phyloP scores from a whole-genome alignment of 1,140 invertebrate species.

The Asobara japonica region DNA sequence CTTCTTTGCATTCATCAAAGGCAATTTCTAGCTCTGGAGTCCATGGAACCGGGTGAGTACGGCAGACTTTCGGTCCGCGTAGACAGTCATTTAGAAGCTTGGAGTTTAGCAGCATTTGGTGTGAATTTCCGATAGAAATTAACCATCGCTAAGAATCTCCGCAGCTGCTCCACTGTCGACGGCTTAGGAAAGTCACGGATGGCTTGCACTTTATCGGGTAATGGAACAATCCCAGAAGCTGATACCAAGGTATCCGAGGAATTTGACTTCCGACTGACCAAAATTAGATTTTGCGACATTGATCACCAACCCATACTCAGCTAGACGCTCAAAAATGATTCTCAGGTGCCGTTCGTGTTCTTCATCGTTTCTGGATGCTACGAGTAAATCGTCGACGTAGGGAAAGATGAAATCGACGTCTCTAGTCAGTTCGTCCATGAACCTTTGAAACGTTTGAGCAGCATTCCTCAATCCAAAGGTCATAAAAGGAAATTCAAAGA shows the following conservation, averaged over 20 bases:
- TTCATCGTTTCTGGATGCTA: conserved; percentile 26
- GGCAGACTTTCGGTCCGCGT: neutral
- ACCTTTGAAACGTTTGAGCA: conserved; percentile 54
- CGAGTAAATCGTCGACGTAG: conserved; percentile 39
- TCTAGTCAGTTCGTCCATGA: conserved; percentile 54
- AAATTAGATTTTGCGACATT: conserved; percentile 42
- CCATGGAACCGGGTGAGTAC: neutral
- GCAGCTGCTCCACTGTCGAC: neutral
- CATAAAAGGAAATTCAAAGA: conserved; percentile 48
- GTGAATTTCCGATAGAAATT: conserved; percentile 30
- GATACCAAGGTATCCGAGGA: conserved; percentile 35
- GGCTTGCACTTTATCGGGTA: conserved; percentile 8
- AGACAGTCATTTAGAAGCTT: conserved; percentile 10
- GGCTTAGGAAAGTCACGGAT: conserved; percentile 17
- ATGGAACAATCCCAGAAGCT: conserved; percentile 19
- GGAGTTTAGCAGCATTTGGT: conserved; percentile 21
- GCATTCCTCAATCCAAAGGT: conserved; percentile 45
- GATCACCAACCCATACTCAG: conserved; percentile 39
- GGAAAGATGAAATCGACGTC: conserved; percentile 32
- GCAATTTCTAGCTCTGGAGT: neutral
- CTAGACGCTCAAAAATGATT: conserved; percentile 35
- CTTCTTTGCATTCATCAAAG: neutral
- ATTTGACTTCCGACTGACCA: conserved; percentile 22
- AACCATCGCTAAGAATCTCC: conserved; percentile 29
- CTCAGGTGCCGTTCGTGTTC: conserved; percentile 39